phyloP scores from a whole-genome alignment of 2,888 invertebrate genomes.

The Erynnis tages region DNA sequence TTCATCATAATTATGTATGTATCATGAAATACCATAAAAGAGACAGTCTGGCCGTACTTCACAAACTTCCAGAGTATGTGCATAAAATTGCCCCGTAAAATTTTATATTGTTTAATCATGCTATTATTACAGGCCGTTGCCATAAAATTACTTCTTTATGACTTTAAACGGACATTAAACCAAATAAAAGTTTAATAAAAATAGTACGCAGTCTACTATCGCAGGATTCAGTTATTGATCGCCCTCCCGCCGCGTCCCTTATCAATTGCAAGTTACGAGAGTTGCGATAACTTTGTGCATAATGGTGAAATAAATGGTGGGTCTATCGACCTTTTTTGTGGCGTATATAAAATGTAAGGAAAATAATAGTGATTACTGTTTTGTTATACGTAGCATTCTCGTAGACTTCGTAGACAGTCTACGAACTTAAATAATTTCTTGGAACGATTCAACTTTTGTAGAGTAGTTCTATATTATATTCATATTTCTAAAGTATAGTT shows the following conservation, averaged over 20 bases:
- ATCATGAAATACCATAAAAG: too few species aligned
- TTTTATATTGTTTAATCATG: slow-evolving; percentile 14
- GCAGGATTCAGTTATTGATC: slow-evolving; percentile 33
- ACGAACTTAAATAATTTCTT: too few species aligned
- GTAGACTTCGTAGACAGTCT: too few species aligned
- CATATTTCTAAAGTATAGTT: too few species aligned
- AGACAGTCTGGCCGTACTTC: neutral
- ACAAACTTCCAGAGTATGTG: neutral
- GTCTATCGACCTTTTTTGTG: neutral
- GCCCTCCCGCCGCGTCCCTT: slow-evolving; percentile 20
- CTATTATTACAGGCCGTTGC: neutral
- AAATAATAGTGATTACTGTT: neutral
- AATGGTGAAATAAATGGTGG: neutral
- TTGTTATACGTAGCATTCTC: neutral
- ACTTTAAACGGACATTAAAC: slow-evolving; percentile 21
- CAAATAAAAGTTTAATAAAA: slow-evolving; percentile 32
- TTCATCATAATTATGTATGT: too few species aligned
- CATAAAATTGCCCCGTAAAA: slow-evolving; percentile 2
- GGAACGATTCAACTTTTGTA: too few species aligned
- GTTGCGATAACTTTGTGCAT: slow-evolving; percentile 29
- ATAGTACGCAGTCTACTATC: slow-evolving; percentile 25
- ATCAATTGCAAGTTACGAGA: slow-evolving; percentile 36
- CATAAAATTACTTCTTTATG: slow-evolving; percentile 29
- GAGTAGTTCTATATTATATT: too few species aligned
- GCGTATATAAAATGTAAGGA: too few species aligned